Conservation (phyloP, 2,113 vertebrate species). For the Lampris incognitus region DNA sequence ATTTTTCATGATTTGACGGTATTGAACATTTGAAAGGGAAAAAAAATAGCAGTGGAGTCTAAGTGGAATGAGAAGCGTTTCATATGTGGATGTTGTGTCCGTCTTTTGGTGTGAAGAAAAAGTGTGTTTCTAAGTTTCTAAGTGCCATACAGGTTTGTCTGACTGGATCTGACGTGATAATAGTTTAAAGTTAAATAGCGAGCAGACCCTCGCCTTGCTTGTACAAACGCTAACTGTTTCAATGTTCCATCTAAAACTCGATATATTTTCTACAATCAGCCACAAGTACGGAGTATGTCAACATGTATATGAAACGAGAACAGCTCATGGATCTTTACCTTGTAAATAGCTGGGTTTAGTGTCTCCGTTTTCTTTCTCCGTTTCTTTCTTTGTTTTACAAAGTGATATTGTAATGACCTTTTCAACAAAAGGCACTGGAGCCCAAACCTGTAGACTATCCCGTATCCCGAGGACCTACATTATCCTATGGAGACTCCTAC, state of each 20-base stretch:
- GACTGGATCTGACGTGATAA: slow-evolving; percentile 51
- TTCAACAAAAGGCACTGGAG: slow-evolving; percentile 78
- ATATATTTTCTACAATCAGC: slow-evolving; percentile 80
- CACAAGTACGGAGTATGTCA: slow-evolving; percentile 86
- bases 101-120: slow-evolving; percentile 55
- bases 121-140: slow-evolving; percentile 73
- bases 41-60: background rate
- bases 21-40: background rate
- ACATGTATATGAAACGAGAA: slow-evolving; percentile 54
- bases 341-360: slow-evolving; percentile 65
- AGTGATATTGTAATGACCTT: slow-evolving; percentile 62
- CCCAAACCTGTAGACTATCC: slow-evolving; percentile 81
- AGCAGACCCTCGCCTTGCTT: slow-evolving; percentile 69
- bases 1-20: background rate
- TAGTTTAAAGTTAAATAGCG: slow-evolving; percentile 61
- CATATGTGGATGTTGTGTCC: slow-evolving; percentile 42
- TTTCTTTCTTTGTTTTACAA: slow-evolving; percentile 22
- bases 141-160: slow-evolving; percentile 70
- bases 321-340: slow-evolving; percentile 58
- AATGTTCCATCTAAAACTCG: slow-evolving; percentile 59
- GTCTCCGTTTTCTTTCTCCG: slow-evolving; percentile 49
- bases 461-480: slow-evolving; percentile 39
- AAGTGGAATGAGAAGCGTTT: background rate
- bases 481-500: slow-evolving; percentile 26
- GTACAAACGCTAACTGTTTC: slow-evolving; percentile 72